Percentiles rank a stretch among this genome's conserved stretches.
These are phyloP conservation scores for Spatulosminthurus flaviceps DNA, from an alignment of 2,888 invertebrate genomes.

Conservation along the genomic window DNA sequence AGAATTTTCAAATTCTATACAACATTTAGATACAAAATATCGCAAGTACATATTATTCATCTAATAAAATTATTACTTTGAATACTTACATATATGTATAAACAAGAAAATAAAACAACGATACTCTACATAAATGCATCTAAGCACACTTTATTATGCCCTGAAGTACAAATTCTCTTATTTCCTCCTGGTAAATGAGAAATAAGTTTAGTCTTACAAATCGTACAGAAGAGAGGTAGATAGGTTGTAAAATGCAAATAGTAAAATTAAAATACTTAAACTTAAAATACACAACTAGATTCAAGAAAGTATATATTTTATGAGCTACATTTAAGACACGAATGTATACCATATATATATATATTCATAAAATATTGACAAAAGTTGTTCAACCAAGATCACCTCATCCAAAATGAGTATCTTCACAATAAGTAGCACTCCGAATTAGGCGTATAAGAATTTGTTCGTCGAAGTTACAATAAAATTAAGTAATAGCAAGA, in stretches of 20 bases:
- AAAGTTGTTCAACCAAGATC: neutral
- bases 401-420: neutral
- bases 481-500: conserved; percentile 13
- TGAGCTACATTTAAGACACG: neutral
- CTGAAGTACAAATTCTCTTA: conserved; percentile 6
- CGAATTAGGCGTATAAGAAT: neutral
- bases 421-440: neutral
- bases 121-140: conserved; percentile 1
- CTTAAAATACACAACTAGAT: conserved; percentile 20
- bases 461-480: conserved; percentile 27
- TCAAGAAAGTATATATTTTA: neutral
- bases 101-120: neutral
- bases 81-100: neutral
- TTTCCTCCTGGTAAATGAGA: neutral
- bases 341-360: neutral
- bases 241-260: conserved; percentile 27
- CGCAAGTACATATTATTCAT: neutral
- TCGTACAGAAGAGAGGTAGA: conserved; percentile 25
- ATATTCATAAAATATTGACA: neutral
- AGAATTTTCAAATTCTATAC: neutral
- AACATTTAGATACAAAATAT: neutral
- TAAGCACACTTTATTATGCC: conserved; percentile 1
- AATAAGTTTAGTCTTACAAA: conserved; percentile 30
- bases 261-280: no score
- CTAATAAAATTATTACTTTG: neutral